These are phyloP conservation scores for Samia ricini DNA, from an alignment of 1,140 invertebrate genomes.

Conservation along the genomic window DNA sequence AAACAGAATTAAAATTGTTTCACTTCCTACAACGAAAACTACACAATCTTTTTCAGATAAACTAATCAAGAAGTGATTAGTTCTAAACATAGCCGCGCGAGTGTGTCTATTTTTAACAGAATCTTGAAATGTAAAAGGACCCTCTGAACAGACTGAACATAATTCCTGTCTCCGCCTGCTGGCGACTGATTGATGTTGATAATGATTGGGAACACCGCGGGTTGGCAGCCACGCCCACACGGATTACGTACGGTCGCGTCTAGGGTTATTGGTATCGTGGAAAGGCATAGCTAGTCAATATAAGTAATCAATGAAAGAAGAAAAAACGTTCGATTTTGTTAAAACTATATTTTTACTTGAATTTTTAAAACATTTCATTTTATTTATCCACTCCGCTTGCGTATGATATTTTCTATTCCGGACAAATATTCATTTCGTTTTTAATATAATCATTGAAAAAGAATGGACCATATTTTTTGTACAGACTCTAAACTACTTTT, in stretches of 20 bases:
- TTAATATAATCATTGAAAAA: too few species aligned
- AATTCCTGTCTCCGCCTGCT: neutral
- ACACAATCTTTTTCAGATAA: neutral
- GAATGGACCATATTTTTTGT: too few species aligned
- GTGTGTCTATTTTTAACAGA: neutral
- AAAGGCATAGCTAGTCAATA: too few species aligned
- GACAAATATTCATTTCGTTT: too few species aligned
- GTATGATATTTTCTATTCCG: too few species aligned
- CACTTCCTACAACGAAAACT: neutral
- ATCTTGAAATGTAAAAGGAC: neutral
- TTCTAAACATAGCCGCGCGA: neutral
- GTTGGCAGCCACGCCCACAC: constrained; percentile 12
- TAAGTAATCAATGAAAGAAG: too few species aligned
- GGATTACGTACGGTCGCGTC: constrained; percentile 14
- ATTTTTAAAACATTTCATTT: too few species aligned
- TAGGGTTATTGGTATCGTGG: too few species aligned
- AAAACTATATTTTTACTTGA: too few species aligned
- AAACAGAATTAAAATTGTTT: neutral
- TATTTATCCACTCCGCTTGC: too few species aligned
- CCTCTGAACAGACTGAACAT: neutral
- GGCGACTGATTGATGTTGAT: constrained; percentile 9
- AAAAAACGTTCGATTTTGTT: too few species aligned
- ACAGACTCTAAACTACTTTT: too few species aligned
- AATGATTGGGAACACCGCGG: constrained; percentile 9
- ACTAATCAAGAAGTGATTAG: neutral